Base-by-base conservation (phyloP, 2,113 vertebrate genomes). In the Aegotheles bennettii region DNA sequence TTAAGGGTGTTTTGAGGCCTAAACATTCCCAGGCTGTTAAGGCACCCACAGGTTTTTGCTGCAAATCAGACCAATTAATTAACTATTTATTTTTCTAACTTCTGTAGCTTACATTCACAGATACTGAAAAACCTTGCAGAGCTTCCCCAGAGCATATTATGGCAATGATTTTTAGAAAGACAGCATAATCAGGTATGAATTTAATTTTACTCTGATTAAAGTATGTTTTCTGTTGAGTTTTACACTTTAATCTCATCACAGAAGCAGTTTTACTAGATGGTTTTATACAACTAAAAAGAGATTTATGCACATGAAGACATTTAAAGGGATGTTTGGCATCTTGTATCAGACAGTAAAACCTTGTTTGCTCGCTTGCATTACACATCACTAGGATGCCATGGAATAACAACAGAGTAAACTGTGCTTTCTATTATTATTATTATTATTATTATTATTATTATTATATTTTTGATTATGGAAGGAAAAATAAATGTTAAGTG, bases 11-110 rank as follows among this genome's bases (percentile, higher is more conserved):
- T 89, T 53, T 40, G 45, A 87, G 25, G 13, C 15, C 28, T 87
- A 74, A 84, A 38, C 2, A 8, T 61, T 93, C 17, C 2, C 36
- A 36, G 6, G 10, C 5, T 87, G 5, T 47, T 84, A 24, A 71
- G 21, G 43, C 13, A 48, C 2, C 2, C 11, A 40, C 26, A 61
- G 12, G 2, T 33, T 75, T 93, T 79, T 64, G 13, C 23, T 93
- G 35, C 26, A 63, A 25, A 28, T 75, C 14, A 35, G n/a, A 57
- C 12, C 35, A 48, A n/a, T 75, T 89, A 95, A 95, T 86, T 90
- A 87, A 42, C 56, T 90, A 79, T 89, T 96, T 95, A 86, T 96
- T 96, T 63, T 96, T 94, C 35, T 93, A 81, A 60, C 56, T 90
- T 67, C 68, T 56, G 36, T 78, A 36, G 88, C 8, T 90, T 96